Evolutionary conservation across 2,888 invertebrate genomes (phyloP).

Genomic region (Parnassius smintheus): DNA sequence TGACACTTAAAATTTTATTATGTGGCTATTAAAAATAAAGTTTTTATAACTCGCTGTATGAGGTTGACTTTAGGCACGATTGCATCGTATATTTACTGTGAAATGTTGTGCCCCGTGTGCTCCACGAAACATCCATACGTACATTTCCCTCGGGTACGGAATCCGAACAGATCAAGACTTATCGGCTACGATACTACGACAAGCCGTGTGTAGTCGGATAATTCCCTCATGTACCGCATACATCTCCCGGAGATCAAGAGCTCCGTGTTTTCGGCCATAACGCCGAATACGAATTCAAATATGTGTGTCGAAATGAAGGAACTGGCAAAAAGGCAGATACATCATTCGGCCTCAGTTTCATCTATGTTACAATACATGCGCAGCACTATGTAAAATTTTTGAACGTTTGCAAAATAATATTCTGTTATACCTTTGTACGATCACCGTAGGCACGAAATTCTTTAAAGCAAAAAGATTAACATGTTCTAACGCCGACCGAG

Average conservation of each 20-base stretch:
- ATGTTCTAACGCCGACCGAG: conserved; percentile 2
- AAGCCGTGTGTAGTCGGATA: conserved; percentile 23
- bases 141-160: conserved; percentile 49
- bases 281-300: conserved; percentile 9
- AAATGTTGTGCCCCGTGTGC: conserved; percentile 41
- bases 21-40: too few species aligned
- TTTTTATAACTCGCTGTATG: not conserved
- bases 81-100: conserved; percentile 20
- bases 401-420: conserved; percentile 6
- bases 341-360: conserved; percentile 13
- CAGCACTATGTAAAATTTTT: conserved; percentile 10
- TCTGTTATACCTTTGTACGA: conserved; percentile 2
- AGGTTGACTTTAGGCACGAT: conserved; percentile 7
- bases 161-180: conserved; percentile 41
- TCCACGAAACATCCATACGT: conserved; percentile 44
- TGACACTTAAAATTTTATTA: too few species aligned
- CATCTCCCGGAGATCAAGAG: conserved; percentile 22
- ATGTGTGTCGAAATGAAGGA: conserved; percentile 8
- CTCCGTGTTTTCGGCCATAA: conserved; percentile 13
- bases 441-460: conserved; percentile 8
- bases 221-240: conserved; percentile 24
- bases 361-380: conserved; percentile 1
- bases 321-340: not conserved
- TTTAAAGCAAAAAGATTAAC: conserved; percentile 6
- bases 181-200: conserved; percentile 29